Percentiles rank a stretch among this genome's conserved stretches.
phyloP scores from a whole-genome alignment of 2,113 vertebrate genomes.

The Zosterops japonicus region DNA sequence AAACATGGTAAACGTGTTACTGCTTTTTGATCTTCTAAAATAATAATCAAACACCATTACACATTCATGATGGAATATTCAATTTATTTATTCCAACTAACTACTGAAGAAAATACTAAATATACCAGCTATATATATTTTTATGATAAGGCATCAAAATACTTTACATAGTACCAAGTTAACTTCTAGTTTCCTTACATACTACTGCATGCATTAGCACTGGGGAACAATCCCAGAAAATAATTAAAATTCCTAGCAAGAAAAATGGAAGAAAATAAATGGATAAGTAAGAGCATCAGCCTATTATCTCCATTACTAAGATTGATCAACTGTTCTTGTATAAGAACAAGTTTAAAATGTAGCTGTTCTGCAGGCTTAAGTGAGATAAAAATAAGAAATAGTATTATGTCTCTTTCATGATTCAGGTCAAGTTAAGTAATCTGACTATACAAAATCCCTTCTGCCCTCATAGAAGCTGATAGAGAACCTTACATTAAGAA shows the following conservation, averaged over 20 bases:
- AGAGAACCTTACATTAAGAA: background rate
- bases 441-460: background rate
- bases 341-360: background rate
- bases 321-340: background rate
- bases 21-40: background rate
- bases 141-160: background rate
- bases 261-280: background rate
- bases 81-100: background rate
- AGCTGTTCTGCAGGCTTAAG: background rate
- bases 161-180: background rate
- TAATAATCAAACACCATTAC: background rate
- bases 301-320: background rate
- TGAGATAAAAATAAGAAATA: background rate
- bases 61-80: background rate
- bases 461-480: background rate
- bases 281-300: background rate
- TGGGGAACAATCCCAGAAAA: background rate
- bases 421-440: background rate
- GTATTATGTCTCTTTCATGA: background rate
- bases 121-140: background rate
- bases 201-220: background rate
- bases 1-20: accelerated
- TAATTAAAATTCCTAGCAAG: background rate
- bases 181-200: background rate
- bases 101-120: background rate